phyloP scores from a whole-genome alignment of 2,113 vertebrate species.

The Hiodon alosoides region DNA sequence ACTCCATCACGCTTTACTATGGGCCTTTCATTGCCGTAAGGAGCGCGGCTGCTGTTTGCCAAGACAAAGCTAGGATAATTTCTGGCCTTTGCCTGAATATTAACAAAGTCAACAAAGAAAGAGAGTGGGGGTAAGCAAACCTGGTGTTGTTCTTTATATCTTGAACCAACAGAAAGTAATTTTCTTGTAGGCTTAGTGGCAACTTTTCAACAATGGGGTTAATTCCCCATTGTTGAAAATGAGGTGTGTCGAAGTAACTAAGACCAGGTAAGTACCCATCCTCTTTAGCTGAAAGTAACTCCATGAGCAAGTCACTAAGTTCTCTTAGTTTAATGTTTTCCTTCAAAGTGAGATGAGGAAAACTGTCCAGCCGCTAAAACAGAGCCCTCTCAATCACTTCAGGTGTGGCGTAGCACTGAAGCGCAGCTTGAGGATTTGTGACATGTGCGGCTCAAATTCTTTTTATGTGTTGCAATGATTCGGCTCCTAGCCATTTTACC shows the following conservation, averaged over 20 bases:
- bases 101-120: no score
- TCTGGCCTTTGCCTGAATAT: no score
- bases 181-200: constrained; percentile 21
- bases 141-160: constrained; percentile 19
- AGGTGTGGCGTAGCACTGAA: constrained; percentile 31
- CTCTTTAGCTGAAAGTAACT: constrained; percentile 24
- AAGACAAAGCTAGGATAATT: background rate
- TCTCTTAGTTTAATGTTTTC: constrained; percentile 29
- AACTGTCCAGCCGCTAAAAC: constrained; percentile 27
- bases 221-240: no score
- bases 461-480: constrained; percentile 34
- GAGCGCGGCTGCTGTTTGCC: background rate
- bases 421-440: constrained; percentile 16
- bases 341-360: constrained; percentile 12
- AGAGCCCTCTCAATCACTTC: constrained; percentile 31
- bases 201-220: constrained; percentile 28
- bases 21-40: background rate
- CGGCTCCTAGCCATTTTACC: constrained; percentile 35
- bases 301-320: constrained; percentile 32
- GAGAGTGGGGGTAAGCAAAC: no score
- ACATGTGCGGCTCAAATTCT: constrained; percentile 24
- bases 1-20: background rate
- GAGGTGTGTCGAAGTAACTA: constrained; percentile 26
- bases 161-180: constrained; percentile 8
- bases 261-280: constrained; percentile 27